Percentiles rank a stretch among this genome's conserved stretches.
These are phyloP conservation scores for Lamprotornis superbus DNA, from an alignment of 2,113 vertebrate genomes.

Conservation along the genomic window DNA sequence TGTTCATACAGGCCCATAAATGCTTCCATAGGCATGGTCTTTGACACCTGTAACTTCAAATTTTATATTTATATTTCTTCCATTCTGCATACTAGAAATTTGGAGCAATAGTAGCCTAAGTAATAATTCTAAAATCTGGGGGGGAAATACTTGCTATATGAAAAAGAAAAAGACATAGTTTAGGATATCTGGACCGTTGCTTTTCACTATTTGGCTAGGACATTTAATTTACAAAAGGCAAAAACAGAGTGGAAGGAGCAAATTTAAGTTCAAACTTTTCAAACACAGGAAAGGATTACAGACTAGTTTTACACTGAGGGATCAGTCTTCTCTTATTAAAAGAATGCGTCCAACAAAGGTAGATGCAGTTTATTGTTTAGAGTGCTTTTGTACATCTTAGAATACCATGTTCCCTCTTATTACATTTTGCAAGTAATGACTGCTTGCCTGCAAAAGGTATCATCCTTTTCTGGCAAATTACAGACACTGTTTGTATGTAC, in stretches of 20 bases:
- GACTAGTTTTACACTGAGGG: background rate
- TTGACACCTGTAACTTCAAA: background rate
- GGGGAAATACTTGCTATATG: rapidly evolving
- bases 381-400: background rate
- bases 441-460: background rate
- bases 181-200: background rate
- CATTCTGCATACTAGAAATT: background rate
- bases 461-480: background rate
- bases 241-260: background rate
- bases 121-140: background rate
- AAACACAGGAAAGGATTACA: background rate
- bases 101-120: background rate
- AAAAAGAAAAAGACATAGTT: background rate
- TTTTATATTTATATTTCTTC: background rate
- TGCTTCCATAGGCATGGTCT: background rate
- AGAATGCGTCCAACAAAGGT: background rate
- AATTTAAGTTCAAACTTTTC: background rate
- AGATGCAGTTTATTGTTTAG: background rate
- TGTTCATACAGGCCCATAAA: background rate
- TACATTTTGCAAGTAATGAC: background rate
- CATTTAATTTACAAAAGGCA: background rate
- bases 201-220: background rate
- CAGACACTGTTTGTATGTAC: background rate
- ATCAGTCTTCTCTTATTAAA: background rate
- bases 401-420: background rate